phyloP scores from a whole-genome alignment of 2,888 invertebrate genomes.

The Euphydryas editha region DNA sequence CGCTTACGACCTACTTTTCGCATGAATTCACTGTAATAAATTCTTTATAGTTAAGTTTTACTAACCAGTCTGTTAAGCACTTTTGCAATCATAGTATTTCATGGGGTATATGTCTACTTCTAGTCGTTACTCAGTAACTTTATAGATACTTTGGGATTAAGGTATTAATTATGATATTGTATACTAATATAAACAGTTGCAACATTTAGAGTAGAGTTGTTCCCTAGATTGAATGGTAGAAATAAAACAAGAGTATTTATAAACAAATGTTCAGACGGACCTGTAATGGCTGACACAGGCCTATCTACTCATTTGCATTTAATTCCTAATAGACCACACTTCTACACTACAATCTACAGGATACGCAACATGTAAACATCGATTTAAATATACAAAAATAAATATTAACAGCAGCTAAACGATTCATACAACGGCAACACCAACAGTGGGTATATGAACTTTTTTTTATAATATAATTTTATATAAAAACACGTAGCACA shows the following conservation, averaged over 20 bases:
- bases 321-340: constrained; percentile 50
- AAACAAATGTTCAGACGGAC: constrained; percentile 68
- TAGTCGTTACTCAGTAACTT: too few species aligned
- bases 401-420: constrained; percentile 25
- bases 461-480: constrained; percentile 62
- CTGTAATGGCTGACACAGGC: constrained; percentile 79
- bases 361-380: constrained; percentile 9
- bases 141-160: too few species aligned
- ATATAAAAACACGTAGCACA: constrained; percentile 71
- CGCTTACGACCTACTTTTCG: too few species aligned
- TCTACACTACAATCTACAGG: constrained; percentile 42
- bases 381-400: constrained; percentile 22
- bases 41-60: too few species aligned
- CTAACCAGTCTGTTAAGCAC: too few species aligned
- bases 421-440: constrained; percentile 26
- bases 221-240: not conserved
- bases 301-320: constrained; percentile 65
- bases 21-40: too few species aligned
- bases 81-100: too few species aligned
- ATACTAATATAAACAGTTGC: too few species aligned
- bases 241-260: constrained; percentile 53
- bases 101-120: too few species aligned
- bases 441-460: constrained; percentile 76
- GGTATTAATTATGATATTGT: too few species aligned
- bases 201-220: too few species aligned